Evolutionary conservation across 2,113 vertebrate genomes (phyloP).

Genomic region (Hymenochirus boettgeri): DNA sequence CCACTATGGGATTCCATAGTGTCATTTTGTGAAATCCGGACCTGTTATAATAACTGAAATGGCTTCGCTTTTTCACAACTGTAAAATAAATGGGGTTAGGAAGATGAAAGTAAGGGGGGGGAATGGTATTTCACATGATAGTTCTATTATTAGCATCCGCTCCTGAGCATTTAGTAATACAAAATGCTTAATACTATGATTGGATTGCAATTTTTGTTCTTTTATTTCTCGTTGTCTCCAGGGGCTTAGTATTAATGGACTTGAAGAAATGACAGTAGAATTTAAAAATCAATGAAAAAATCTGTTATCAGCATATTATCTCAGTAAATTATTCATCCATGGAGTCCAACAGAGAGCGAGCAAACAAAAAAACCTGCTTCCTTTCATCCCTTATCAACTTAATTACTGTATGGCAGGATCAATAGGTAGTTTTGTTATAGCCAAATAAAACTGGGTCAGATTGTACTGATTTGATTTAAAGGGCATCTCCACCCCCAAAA

Average conservation of each 20-base stretch:
- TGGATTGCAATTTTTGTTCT: not conserved
- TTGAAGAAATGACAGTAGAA: constrained; percentile 1
- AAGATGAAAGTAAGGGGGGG: too few relatives aligned
- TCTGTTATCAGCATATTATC: constrained; percentile 28
- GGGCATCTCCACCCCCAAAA: too few relatives aligned
- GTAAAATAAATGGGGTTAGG: too few relatives aligned
- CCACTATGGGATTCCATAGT: too few relatives aligned
- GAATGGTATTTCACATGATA: too few relatives aligned
- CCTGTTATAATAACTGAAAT: too few relatives aligned
- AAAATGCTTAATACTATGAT: too few relatives aligned
- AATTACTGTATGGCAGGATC: constrained; percentile 24
- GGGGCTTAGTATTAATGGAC: constrained; percentile 25
- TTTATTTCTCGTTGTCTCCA: not conserved
- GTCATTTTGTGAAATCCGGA: too few relatives aligned
- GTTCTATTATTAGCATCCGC: too few relatives aligned
- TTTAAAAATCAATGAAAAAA: constrained; percentile 28
- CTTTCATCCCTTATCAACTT: constrained; percentile 31
- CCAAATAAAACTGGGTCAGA: constrained; percentile 3
- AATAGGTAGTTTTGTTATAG: constrained; percentile 9
- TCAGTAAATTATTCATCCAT: constrained; percentile 31
- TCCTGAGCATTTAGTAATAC: too few relatives aligned
- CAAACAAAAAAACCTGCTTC: constrained; percentile 11
- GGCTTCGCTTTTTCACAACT: too few relatives aligned
- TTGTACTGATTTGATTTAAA: not conserved
- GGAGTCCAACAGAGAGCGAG: constrained; percentile 10